Conservation (phyloP, 1,140 invertebrate genomes). For the Penaeus vannamei region DNA sequence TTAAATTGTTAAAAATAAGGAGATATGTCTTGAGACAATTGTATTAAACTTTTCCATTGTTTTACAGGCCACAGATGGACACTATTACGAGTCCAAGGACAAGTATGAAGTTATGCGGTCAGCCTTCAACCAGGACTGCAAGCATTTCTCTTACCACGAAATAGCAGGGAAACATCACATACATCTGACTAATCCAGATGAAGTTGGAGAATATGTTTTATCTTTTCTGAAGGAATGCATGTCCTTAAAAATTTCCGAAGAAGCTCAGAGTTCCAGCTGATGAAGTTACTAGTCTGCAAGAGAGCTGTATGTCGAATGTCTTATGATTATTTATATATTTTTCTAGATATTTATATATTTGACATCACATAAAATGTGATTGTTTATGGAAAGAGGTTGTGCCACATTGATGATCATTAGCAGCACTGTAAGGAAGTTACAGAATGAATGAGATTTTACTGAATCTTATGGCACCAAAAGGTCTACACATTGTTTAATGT, state of each 20-base stretch:
- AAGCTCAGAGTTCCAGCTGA: too few species aligned
- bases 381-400: too few species aligned
- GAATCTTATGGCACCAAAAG: too few species aligned
- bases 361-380: too few species aligned
- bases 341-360: too few species aligned
- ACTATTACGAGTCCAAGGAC: slow-evolving; percentile 54
- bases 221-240: slow-evolving; percentile 36
- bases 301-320: background rate
- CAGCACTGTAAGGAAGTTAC: too few species aligned
- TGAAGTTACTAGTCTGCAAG: too few species aligned
- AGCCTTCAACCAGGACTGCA: slow-evolving; percentile 50
- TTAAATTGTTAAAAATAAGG: background rate
- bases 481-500: too few species aligned
- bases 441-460: too few species aligned
- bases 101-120: slow-evolving; percentile 36
- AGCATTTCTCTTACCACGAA: slow-evolving; percentile 74
- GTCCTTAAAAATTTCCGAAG: background rate
- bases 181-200: slow-evolving; percentile 84
- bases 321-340: background rate
- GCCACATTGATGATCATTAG: too few species aligned
- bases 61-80: slow-evolving; percentile 56
- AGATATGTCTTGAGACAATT: background rate
- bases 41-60: background rate
- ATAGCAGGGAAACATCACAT: slow-evolving; percentile 88
- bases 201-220: slow-evolving; percentile 73